Conservation (phyloP, 2,797 vertebrate species). For the Gymnothorax reevesii region DNA sequence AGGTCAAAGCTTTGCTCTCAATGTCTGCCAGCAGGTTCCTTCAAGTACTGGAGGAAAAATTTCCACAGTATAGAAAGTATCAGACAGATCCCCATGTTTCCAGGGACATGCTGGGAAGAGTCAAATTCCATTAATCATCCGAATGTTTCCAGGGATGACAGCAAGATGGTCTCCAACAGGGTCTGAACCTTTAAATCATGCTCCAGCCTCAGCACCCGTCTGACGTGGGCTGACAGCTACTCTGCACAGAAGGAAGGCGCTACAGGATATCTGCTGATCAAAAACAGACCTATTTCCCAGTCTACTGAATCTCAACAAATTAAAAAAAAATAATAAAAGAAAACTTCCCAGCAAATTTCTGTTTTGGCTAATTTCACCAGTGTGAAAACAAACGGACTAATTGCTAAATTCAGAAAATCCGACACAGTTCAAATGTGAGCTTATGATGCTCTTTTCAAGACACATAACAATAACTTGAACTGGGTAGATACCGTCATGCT, state of each 20-base stretch:
- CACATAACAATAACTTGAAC: not conserved
- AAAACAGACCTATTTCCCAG: not conserved
- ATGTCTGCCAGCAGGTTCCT: not conserved
- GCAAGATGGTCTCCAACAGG: not conserved
- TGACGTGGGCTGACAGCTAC: not conserved
- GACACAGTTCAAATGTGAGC: not conserved
- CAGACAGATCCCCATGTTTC: constrained; percentile 35
- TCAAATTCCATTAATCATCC: constrained; percentile 31
- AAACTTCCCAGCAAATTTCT: not conserved
- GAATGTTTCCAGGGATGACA: not conserved
- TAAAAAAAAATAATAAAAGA: not conserved
- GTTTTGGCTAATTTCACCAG: not conserved
- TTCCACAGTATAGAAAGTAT: constrained; percentile 57
- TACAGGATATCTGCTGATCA: not conserved
- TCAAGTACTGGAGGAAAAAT: constrained; percentile 42
- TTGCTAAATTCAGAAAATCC: not conserved
- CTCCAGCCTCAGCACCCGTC: not conserved
- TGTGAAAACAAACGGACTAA: not conserved
- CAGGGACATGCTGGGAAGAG: constrained; percentile 27
- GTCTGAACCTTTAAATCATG: not conserved
- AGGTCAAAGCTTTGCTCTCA: not conserved
- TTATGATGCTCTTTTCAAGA: not conserved
- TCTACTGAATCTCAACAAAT: not conserved
- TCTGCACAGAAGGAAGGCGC: not conserved
- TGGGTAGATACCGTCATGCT: too few species aligned